Base-by-base conservation (phyloP, 2,113 vertebrate genomes). In the Picathartes gymnocephalus region DNA sequence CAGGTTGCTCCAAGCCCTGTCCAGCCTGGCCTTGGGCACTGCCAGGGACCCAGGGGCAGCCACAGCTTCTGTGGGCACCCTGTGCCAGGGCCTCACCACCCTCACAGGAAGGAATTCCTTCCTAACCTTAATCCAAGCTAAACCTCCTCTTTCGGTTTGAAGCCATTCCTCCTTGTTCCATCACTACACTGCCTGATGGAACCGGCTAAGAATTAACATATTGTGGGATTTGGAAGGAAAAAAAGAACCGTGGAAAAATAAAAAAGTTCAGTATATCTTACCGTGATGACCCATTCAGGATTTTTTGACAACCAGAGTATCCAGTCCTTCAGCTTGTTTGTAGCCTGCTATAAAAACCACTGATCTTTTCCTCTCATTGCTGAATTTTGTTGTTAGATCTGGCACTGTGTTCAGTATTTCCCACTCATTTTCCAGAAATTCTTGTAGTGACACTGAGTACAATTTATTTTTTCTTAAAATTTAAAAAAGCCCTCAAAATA, bases 281-380 rank as follows among this genome's bases (percentile, higher is more conserved):
- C 53, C 10, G 20, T n/a, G 9, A 21, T 70, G 23, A 17, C 58
- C 35, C 11, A 19, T 10, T n/a, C 45, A 56, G 21, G 45, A 33
- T 40, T 94, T 96, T 45, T 83, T 74, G 17, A 70, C 53, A 53
- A 90, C 23, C 37, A 98, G 71, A 40, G 14, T 58, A 37, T 13
- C 42, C 68, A 98, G 56, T 23, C 81, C 94, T 39, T 90, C 27
- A 97, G 70, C 33, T 93, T 81, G 15, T 87, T 35, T 94, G 82
- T 11, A 98, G 82, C 77, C 94, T 97, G 37, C 24, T 62, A 13
- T 77, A 92, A 51, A 98, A 92, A 35, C 5, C 25, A 33, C 86
- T 76, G 3, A 97, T 62, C 22, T 94, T 97, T 27, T 88, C 50
- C 35, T 97, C 96, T 90, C 96, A 83, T 11, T 30, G 54, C 10